A percentile compares a stretch with the other conserved stretches of the same genome.
phyloP scores from a whole-genome alignment of 2,797 vertebrate genomes.

The Melanotaenia parkinsoni region DNA sequence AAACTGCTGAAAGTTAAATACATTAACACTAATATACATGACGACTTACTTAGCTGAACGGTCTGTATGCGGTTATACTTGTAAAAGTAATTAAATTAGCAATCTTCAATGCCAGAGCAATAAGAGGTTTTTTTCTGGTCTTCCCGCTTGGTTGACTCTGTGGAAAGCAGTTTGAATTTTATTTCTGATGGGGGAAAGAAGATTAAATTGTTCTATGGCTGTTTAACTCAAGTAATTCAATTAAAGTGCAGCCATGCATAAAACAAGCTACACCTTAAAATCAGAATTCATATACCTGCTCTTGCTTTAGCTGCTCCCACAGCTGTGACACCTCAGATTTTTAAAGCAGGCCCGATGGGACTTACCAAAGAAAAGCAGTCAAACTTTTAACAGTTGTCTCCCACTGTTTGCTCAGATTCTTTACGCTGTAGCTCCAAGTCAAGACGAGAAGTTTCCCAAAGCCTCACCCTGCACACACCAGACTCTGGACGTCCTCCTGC shows the following conservation, averaged over 20 bases:
- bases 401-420: slow-evolving; percentile 84
- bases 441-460: slow-evolving; percentile 93
- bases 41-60: background rate
- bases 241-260: background rate
- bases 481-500: slow-evolving; percentile 7
- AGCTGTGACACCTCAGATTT: slow-evolving; percentile 19
- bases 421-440: slow-evolving; percentile 82
- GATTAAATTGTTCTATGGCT: background rate
- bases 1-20: background rate
- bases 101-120: background rate
- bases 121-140: background rate
- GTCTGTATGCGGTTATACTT: background rate
- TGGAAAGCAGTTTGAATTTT: background rate
- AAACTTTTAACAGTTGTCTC: slow-evolving; percentile 80
- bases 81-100: background rate
- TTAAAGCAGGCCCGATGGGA: background rate
- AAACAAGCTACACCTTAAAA: slow-evolving; percentile 6
- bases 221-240: background rate
- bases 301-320: background rate
- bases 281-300: background rate
- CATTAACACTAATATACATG: background rate
- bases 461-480: slow-evolving; percentile 35
- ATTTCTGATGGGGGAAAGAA: background rate
- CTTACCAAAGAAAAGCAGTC: slow-evolving; percentile 52
- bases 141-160: background rate